A percentile compares a stretch with the other conserved stretches of the same genome.
Evolutionary conservation across 2,888 invertebrate genomes (phyloP).

Genomic region (Cerceris rybyensis): DNA sequence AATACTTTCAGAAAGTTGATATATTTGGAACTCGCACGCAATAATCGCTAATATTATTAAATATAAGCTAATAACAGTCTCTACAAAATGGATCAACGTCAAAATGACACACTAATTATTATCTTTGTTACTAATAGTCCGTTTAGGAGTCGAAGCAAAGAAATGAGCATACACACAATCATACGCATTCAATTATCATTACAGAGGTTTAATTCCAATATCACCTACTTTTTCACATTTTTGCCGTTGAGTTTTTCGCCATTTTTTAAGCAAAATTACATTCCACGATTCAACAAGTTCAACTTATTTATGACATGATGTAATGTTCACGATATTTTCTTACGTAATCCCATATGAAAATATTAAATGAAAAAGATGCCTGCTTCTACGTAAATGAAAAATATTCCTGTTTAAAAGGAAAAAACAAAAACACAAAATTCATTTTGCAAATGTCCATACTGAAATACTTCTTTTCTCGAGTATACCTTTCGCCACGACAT

Average conservation of each 20-base stretch:
- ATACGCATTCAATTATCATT: not conserved
- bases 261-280: not conserved
- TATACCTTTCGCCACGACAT: no score
- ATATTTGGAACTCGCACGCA: constrained; percentile 1
- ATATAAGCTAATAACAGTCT: constrained; percentile 13
- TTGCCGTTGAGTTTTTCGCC: not conserved
- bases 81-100: constrained; percentile 2
- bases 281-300: not conserved
- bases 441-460: no score
- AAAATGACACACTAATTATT: not conserved
- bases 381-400: no score
- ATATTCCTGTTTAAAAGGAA: no score
- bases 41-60: constrained; percentile 8
- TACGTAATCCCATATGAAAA: no score
- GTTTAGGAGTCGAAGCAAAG: not conserved
- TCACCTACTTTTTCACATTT: not conserved
- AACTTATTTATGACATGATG: not conserved
- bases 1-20: constrained; percentile 34
- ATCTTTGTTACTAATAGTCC: not conserved
- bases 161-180: not conserved
- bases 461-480: no score
- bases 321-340: not conserved
- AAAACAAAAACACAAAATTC: no score
- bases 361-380: no score
- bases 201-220: not conserved